phyloP scores from a whole-genome alignment of 2,113 vertebrate genomes.

The Phyllostomus hastatus region DNA sequence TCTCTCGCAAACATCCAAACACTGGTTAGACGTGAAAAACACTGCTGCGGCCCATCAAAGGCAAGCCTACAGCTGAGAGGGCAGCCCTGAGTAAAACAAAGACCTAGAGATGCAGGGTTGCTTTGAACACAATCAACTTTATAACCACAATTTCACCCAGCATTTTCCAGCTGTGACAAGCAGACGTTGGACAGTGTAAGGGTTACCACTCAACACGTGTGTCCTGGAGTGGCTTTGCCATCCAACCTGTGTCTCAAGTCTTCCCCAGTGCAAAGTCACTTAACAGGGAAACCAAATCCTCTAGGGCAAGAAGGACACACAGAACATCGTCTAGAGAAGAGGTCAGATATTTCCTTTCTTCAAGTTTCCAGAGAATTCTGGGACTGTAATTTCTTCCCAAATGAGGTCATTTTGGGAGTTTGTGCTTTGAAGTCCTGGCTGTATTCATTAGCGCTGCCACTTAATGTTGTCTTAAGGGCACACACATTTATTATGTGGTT shows the following conservation, averaged over 20 bases:
- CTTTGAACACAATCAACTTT: constrained; percentile 36
- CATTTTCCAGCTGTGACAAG: constrained; percentile 19
- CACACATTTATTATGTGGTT: not conserved
- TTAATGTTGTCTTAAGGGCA: not conserved
- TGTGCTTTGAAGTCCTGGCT: constrained; percentile 1
- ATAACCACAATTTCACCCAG: constrained; percentile 36
- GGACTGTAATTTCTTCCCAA: constrained; percentile 31
- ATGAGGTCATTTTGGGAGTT: not conserved
- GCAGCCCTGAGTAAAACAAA: constrained; percentile 51
- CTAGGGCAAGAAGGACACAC: not conserved
- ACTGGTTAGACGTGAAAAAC: constrained; percentile 44
- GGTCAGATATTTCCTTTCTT: not conserved
- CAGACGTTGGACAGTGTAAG: not conserved
- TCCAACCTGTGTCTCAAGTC: not conserved
- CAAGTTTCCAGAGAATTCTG: not conserved
- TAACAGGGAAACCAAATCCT: not conserved
- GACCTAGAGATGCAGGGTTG: not conserved
- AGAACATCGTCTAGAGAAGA: not conserved
- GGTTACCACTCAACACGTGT: not conserved
- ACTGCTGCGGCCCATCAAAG: constrained; percentile 58
- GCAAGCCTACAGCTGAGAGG: constrained; percentile 25
- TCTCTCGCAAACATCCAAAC: constrained; percentile 58
- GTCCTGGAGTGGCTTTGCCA: not conserved
- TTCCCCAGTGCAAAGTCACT: not conserved
- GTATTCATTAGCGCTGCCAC: not conserved